A percentile compares a stretch with the other conserved stretches of the same genome.
These are phyloP conservation scores for Brachyhypopomus occidentalis DNA, from an alignment of 2,113 vertebrate species.

Conservation along the genomic window DNA sequence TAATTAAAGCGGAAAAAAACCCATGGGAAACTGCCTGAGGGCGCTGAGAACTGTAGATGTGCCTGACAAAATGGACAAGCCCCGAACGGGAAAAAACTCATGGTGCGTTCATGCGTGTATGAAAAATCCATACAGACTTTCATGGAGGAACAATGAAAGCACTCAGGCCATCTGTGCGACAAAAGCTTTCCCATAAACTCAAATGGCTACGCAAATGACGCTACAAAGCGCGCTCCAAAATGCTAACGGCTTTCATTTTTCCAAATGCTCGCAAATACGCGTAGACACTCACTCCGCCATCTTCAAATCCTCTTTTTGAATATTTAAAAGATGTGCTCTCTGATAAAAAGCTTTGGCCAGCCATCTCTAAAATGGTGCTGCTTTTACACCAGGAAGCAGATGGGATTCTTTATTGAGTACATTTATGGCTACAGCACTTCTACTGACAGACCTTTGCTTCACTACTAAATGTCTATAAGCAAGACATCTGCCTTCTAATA, in stretches of 20 bases:
- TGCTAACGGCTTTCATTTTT: no score
- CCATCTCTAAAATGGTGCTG: neutral
- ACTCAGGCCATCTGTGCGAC: neutral
- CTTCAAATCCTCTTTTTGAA: no score
- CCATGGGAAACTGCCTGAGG: no score
- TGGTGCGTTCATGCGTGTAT: constrained; percentile 25
- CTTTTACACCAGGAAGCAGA: neutral
- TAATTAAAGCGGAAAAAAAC: no score
- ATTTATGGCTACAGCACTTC: neutral
- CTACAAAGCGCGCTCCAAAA: neutral
- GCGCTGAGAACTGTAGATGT: neutral
- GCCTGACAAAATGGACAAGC: neutral
- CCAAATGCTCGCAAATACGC: no score
- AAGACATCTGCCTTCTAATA: constrained; percentile 5
- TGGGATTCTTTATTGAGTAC: neutral
- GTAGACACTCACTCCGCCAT: no score
- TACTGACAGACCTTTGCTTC: neutral
- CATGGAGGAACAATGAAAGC: constrained; percentile 1
- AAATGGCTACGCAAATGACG: neutral
- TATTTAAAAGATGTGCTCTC: no score
- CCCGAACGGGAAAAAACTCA: neutral
- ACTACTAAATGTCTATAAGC: neutral
- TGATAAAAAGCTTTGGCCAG: no score
- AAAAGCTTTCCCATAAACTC: neutral
- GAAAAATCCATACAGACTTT: neutral